phyloP scores from a whole-genome alignment of 2,888 invertebrate species.

The Osmoderma eremita region DNA sequence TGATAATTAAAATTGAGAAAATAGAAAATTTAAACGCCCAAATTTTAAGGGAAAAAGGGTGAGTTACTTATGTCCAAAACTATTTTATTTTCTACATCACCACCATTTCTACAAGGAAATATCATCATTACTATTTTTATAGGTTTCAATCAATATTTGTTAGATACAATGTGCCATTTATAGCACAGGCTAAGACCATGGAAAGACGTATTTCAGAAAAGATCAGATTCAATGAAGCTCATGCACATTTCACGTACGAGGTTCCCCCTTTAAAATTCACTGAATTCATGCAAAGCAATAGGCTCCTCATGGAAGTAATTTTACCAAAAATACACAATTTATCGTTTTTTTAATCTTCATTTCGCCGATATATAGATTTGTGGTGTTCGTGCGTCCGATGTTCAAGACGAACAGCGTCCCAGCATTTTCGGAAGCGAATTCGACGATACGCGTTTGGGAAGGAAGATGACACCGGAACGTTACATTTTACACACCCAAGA shows the following conservation, averaged over 20 bases:
- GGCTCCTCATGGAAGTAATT: conserved; percentile 47
- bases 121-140: conserved; percentile 1
- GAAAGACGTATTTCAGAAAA: conserved; percentile 40
- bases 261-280: conserved; percentile 43
- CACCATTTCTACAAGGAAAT: no score
- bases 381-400: conserved; percentile 40
- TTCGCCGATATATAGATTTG: conserved; percentile 40
- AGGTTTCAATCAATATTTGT: conserved; percentile 48
- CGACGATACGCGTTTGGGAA: conserved; percentile 40
- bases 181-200: conserved; percentile 44
- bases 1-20: conserved; percentile 49
- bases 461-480: conserved; percentile 33
- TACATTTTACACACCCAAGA: conserved; percentile 32
- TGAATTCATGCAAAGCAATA: conserved; percentile 47
- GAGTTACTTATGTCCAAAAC: conserved; percentile 18
- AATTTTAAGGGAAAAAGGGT: conserved; percentile 45
- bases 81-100: conserved; percentile 42
- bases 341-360: not conserved
- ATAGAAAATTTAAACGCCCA: conserved; percentile 49
- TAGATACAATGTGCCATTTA: conserved; percentile 45
- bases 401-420: conserved; percentile 16
- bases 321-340: not conserved
- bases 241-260: conserved; percentile 47
- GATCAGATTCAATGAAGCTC: conserved; percentile 49
- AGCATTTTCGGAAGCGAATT: conserved; percentile 44